Conservation (phyloP, 2,888 invertebrate species). For the Leptothorax acervorum region DNA sequence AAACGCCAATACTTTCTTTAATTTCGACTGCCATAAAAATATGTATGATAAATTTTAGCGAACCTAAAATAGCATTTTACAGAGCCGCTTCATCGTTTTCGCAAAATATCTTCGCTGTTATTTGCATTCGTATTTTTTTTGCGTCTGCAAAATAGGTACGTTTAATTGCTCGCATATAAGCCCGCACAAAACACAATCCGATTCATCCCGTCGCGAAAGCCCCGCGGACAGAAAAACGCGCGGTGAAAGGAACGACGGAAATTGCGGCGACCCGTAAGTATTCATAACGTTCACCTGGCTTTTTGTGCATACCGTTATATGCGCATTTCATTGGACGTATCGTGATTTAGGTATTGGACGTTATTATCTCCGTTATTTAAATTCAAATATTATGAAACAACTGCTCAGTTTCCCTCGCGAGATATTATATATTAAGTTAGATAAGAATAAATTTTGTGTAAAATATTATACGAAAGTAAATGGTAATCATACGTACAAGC, state of each 20-base stretch:
- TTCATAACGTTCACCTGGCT: conserved; percentile 54
- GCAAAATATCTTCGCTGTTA: conserved; percentile 1
- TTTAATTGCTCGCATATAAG: conserved; percentile 46
- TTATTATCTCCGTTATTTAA: conserved; percentile 19
- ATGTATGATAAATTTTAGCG: neutral
- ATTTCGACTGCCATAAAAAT: neutral
- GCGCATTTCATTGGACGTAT: conserved; percentile 35
- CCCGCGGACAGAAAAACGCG: conserved; percentile 17
- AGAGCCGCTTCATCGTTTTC: neutral
- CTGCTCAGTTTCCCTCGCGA: neutral
- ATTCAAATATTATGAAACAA: conserved; percentile 14
- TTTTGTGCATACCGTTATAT: conserved; percentile 22
- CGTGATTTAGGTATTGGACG: conserved; percentile 34
- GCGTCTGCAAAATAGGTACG: conserved; percentile 36
- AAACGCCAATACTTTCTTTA: neutral
- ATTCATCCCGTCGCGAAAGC: conserved; percentile 60
- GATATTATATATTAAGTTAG: neutral
- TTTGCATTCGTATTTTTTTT: conserved; percentile 32
- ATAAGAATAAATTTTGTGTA: neutral
- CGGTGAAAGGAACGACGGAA: conserved; percentile 38
- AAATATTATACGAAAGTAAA: neutral
- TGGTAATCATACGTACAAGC: neutral
- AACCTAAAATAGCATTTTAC: neutral
- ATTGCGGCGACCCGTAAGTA: conserved; percentile 46
- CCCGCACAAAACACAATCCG: conserved; percentile 58